phyloP scores from a whole-genome alignment of 2,888 invertebrate species.

The Tiphia femorata region DNA sequence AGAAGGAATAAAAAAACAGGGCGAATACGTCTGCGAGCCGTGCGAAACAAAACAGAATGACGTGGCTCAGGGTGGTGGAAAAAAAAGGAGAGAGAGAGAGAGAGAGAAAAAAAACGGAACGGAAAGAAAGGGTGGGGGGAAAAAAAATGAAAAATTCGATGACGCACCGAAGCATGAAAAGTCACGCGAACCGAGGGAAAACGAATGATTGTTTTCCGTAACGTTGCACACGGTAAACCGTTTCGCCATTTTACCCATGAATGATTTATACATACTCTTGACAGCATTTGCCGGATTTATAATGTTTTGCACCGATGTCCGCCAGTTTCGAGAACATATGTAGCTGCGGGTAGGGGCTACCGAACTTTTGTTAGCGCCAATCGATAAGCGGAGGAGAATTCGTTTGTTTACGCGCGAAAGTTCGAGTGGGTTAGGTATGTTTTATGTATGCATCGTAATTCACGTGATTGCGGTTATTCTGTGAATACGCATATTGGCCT shows the following conservation, averaged over 20 bases:
- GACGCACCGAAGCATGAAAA: conserved; percentile 31
- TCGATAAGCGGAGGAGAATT: too few relatives aligned
- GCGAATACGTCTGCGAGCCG: background rate
- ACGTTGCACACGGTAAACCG: conserved; percentile 34
- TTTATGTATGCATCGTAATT: too few relatives aligned
- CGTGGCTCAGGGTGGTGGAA: conserved; percentile 8
- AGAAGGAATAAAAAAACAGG: conserved; percentile 16
- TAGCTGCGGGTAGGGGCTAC: too few relatives aligned
- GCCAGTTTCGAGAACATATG: too few relatives aligned
- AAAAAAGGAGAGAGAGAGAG: background rate
- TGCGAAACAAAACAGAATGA: conserved; percentile 13
- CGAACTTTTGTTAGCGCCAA: too few relatives aligned
- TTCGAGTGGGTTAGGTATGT: too few relatives aligned
- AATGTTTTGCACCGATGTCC: background rate
- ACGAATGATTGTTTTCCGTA: conserved; percentile 46
- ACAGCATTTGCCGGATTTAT: conserved; percentile 16
- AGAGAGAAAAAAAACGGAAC: background rate
- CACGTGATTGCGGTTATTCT: too few relatives aligned
- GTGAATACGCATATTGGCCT: too few relatives aligned
- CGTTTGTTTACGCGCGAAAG: too few relatives aligned
- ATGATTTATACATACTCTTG: conserved; percentile 16
- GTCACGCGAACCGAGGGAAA: conserved; percentile 32
- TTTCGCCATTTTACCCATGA: conserved; percentile 16
- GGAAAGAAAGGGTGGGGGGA: too few relatives aligned
- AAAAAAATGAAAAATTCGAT: conserved; percentile 28